Evolutionary conservation across 2,797 vertebrate species (phyloP).

Genomic region (Helostoma temminkii): DNA sequence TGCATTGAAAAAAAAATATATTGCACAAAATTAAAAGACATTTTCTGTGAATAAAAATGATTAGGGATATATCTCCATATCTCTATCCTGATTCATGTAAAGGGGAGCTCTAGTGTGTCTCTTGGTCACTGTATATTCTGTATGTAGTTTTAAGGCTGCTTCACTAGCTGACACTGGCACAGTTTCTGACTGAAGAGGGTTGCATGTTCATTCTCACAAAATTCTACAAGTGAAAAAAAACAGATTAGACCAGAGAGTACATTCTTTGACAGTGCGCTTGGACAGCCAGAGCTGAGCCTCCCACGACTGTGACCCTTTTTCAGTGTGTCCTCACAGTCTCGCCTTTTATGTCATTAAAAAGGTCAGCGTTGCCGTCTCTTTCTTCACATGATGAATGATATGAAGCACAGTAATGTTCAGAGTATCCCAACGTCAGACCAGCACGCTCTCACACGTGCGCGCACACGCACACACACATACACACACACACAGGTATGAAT

Average conservation of each 20-base stretch:
- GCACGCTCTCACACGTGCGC: too few species aligned
- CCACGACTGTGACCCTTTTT: constrained; percentile 21
- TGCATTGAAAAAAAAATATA: constrained; percentile 93
- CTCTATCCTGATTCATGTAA: constrained; percentile 59
- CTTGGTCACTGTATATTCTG: constrained; percentile 76
- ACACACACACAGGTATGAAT: constrained; percentile 38
- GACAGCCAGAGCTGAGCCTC: constrained; percentile 36
- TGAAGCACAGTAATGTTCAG: constrained; percentile 56
- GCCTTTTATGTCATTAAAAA: constrained; percentile 22
- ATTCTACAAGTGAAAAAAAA: constrained; percentile 60
- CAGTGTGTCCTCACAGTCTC: constrained; percentile 24
- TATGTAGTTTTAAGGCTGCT: constrained; percentile 91
- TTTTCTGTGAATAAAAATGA: constrained; percentile 77
- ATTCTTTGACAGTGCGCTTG: constrained; percentile 71
- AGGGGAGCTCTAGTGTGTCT: constrained; percentile 70
- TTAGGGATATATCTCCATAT: constrained; percentile 76
- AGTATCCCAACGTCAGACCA: constrained; percentile 20
- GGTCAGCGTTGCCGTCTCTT: constrained; percentile 29
- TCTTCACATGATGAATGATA: constrained; percentile 40
- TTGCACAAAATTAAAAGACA: constrained; percentile 92
- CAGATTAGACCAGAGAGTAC: constrained; percentile 70
- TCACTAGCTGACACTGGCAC: constrained; percentile 91
- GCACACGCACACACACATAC: too few species aligned
- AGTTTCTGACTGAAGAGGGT: constrained; percentile 84
- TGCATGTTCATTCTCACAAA: constrained; percentile 66